These are phyloP conservation scores for Boleophthalmus pectinirostris DNA, from an alignment of 2,113 vertebrate species.

Conservation along the genomic window DNA sequence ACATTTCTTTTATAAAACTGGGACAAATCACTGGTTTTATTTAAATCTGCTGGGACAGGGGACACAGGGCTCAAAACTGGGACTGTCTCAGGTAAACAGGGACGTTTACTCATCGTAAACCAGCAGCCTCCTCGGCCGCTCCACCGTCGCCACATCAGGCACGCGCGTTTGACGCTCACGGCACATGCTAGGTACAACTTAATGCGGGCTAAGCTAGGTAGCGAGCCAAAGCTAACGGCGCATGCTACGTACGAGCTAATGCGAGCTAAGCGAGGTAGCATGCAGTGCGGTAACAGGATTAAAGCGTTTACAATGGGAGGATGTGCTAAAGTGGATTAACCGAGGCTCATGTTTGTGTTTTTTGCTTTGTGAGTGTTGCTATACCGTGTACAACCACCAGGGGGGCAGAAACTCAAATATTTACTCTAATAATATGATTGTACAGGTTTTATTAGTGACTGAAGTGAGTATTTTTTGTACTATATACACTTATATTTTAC, in stretches of 20 bases:
- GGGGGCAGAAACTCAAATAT: neutral
- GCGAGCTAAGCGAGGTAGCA: slow-evolving; percentile 40
- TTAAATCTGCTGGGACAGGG: too few species aligned
- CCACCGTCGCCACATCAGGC: slow-evolving; percentile 1
- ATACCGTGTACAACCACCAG: neutral
- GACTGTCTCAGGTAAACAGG: too few species aligned
- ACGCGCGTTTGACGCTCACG: neutral
- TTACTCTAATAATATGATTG: too few species aligned
- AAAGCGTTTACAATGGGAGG: slow-evolving; percentile 64
- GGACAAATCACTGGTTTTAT: too few species aligned
- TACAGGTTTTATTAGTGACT: too few species aligned
- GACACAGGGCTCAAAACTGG: too few species aligned
- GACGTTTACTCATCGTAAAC: too few species aligned
- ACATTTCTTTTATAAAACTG: too few species aligned
- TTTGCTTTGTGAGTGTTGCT: slow-evolving; percentile 7
- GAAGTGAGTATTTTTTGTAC: too few species aligned
- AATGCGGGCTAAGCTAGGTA: slow-evolving; percentile 41
- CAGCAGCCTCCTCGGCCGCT: neutral
- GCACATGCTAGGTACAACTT: neutral
- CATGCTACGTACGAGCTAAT: slow-evolving; percentile 8
- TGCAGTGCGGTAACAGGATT: slow-evolving; percentile 73
- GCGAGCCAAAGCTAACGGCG: slow-evolving; percentile 12
- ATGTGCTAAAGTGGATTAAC: slow-evolving; percentile 61
- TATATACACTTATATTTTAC: too few species aligned
- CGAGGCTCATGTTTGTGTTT: slow-evolving; percentile 45